phyloP scores from a whole-genome alignment of 2,888 invertebrate species.

The Pegoplata infirma region DNA sequence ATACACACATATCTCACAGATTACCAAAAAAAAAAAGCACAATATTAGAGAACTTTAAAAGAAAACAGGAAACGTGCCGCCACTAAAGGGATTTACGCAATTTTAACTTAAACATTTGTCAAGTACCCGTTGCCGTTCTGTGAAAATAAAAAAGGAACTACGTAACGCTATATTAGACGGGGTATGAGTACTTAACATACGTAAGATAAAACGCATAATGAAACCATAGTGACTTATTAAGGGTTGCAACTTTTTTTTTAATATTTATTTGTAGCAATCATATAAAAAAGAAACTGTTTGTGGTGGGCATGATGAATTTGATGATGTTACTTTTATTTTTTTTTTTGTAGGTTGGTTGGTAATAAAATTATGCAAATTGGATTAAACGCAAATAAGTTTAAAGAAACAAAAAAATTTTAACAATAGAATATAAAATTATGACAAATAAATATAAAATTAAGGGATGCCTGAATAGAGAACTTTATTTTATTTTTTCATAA shows the following conservation, averaged over 20 bases:
- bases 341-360: conserved; percentile 17
- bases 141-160: not conserved
- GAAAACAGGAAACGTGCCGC: conserved; percentile 58
- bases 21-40: conserved; percentile 41
- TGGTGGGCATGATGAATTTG: conserved; percentile 57
- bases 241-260: conserved; percentile 38
- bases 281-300: conserved; percentile 27
- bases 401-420: too few relatives aligned
- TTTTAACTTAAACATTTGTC: conserved; percentile 62
- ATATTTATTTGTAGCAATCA: conserved; percentile 18
- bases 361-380: conserved; percentile 64
- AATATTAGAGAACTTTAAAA: conserved; percentile 45
- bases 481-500: conserved; percentile 3
- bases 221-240: conserved; percentile 54
- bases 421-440: conserved; percentile 56
- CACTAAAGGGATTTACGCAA: conserved; percentile 64
- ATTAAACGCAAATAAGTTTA: conserved; percentile 60
- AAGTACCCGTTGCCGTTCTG: conserved; percentile 50
- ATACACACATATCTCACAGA: conserved; percentile 28
- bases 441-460: conserved; percentile 45
- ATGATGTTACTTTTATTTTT: conserved; percentile 39
- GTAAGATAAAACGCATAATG: conserved; percentile 51
- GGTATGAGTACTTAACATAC: conserved; percentile 1
- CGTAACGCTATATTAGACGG: conserved; percentile 27
- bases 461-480: not conserved